Conservation (phyloP, 1,140 invertebrate genomes). For the Helicoverpa armigera region DNA sequence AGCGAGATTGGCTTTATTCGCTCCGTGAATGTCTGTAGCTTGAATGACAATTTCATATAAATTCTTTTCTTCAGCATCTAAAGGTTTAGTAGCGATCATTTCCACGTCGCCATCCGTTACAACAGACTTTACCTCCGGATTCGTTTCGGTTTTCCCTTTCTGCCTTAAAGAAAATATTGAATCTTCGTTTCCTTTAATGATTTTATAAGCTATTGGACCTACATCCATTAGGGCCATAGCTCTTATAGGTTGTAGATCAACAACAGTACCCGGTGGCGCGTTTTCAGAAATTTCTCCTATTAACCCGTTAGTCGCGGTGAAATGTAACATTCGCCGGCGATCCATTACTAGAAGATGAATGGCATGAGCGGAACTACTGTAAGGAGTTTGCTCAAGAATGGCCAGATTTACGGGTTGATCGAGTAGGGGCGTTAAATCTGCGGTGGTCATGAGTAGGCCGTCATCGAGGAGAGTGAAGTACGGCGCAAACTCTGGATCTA, state of each 20-base stretch:
- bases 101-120: conserved; percentile 88
- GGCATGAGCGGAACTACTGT: conserved; percentile 92
- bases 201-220: conserved; percentile 91
- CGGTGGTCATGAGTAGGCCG: conserved; percentile 96
- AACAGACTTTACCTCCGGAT: conserved; percentile 87
- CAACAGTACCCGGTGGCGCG: conserved; percentile 89
- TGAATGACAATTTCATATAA: conserved; percentile 91
- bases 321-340: conserved; percentile 92
- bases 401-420: conserved; percentile 93
- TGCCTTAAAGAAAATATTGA: conserved; percentile 90
- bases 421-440: conserved; percentile 92
- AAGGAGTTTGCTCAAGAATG: conserved; percentile 92
- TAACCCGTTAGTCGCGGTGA: conserved; percentile 88
- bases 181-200: conserved; percentile 91
- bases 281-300: conserved; percentile 93
- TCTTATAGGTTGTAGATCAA: conserved; percentile 90
- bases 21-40: conserved; percentile 91
- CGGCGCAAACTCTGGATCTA: conserved; percentile 92
- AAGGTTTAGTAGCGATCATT: conserved; percentile 90
- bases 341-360: conserved; percentile 94
- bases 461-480: conserved; percentile 96
- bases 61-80: conserved; percentile 91
- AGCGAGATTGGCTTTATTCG: conserved; percentile 91
- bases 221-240: conserved; percentile 86
- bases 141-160: conserved; percentile 85